Evolutionary conservation across 2,888 invertebrate species (phyloP).

Genomic region (Epirrita christyi): DNA sequence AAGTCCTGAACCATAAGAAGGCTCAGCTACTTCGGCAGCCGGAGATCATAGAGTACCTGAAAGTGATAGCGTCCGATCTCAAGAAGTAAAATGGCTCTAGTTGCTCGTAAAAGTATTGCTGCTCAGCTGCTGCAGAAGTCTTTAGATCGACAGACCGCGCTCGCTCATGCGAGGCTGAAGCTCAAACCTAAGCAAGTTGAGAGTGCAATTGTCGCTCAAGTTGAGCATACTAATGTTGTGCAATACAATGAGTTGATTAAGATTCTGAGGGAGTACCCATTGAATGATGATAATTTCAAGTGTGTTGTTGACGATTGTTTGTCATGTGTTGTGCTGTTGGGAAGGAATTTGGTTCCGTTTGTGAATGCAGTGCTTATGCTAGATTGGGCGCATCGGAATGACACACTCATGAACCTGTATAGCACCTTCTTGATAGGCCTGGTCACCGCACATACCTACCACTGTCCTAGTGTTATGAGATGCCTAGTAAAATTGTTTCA

Average conservation of each 20-base stretch:
- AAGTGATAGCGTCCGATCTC: conserved; percentile 69
- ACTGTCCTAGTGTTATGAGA: conserved; percentile 67
- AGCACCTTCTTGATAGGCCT: conserved; percentile 66
- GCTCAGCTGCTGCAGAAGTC: conserved; percentile 76
- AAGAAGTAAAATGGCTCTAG: conserved; percentile 76
- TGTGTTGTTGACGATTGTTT: conserved; percentile 72
- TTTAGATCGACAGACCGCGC: conserved; percentile 67
- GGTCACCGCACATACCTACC: conserved; percentile 77
- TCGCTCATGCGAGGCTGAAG: conserved; percentile 69
- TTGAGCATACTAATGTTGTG: conserved; percentile 58
- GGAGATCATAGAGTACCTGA: conserved; percentile 73
- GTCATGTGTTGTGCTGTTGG: conserved; percentile 69
- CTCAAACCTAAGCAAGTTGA: conserved; percentile 76
- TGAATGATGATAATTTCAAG: conserved; percentile 73
- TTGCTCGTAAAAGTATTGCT: conserved; percentile 70
- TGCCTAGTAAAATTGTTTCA: conserved; percentile 69
- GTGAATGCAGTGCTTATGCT: conserved; percentile 68
- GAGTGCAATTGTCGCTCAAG: conserved; percentile 67
- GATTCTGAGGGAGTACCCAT: conserved; percentile 68
- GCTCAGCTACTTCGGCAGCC: conserved; percentile 76
- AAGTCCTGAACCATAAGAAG: conserved; percentile 78
- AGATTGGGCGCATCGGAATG: conserved; percentile 66
- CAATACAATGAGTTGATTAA: conserved; percentile 78
- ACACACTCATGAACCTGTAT: conserved; percentile 63
- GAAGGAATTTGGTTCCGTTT: conserved; percentile 66